These are phyloP conservation scores for Streptopelia turtur DNA, from an alignment of 2,797 vertebrate genomes.

Conservation along the genomic window DNA sequence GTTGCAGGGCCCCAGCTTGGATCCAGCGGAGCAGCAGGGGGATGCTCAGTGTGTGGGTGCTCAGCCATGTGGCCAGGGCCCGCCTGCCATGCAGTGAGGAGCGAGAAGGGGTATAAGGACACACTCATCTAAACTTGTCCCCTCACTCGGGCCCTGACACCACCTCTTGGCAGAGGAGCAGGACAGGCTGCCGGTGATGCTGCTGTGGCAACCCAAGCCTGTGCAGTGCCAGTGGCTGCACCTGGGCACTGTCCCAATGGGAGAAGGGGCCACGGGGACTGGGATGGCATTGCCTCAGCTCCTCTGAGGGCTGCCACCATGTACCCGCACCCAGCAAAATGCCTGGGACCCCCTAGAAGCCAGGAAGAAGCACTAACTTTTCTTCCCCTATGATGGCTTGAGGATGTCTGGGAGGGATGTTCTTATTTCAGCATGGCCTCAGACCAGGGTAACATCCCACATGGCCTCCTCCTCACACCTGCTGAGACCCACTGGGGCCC, in stretches of 20 bases:
- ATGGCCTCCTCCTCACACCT: background rate
- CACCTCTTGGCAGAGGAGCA: background rate
- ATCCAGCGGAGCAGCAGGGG: background rate
- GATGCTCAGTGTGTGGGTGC: background rate
- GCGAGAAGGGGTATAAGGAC: background rate
- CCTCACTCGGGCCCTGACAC: background rate
- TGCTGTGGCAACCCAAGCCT: background rate
- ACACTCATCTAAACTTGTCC: background rate
- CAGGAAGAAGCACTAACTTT: background rate
- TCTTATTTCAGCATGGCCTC: background rate
- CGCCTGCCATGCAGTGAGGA: background rate
- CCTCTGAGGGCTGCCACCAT: background rate
- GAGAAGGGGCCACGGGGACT: background rate
- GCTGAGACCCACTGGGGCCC: background rate
- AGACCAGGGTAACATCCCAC: too few relatives aligned
- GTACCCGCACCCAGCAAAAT: background rate
- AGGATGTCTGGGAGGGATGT: background rate
- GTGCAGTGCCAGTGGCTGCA: background rate
- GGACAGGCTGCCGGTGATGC: background rate
- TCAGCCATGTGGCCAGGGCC: rapidly evolving
- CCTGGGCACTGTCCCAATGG: background rate
- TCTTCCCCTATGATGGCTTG: background rate
- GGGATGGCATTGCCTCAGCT: background rate
- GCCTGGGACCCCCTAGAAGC: background rate
- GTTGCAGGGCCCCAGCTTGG: background rate